Base-by-base conservation (phyloP, 2,113 vertebrate genomes). In the Elachura formosa region DNA sequence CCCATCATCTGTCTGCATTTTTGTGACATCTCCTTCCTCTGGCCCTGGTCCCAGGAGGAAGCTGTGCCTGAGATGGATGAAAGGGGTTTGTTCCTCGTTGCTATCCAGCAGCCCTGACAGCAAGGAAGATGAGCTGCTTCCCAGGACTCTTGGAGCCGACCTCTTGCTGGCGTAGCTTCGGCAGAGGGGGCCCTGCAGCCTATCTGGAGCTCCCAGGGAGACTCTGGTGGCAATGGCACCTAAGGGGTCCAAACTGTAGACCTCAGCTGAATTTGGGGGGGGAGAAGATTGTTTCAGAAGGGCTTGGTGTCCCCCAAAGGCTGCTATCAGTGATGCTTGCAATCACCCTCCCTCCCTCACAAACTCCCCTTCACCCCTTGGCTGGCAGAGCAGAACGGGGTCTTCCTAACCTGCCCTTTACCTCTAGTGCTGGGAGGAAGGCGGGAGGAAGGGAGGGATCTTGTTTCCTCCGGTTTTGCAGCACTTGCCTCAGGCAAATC, bases 1-100 rank as follows among this genome's bases (percentile, higher is more conserved):
- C 93, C 94, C 91, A 94, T 96, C 91, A 96, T 96, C 93, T 91
- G 87, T 96, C 94, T 96, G 93, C 90, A 77, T 96, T 94, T 96
- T 92, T 0, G 2, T 97, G 97, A 96, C 95, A 95, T 96, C 94
- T 95, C 94, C 96, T 96, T 97, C 95, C 92, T 92, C 81, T 92
- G 93, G 96, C 91, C 93, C 34, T 62, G 48, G 1, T 95, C 84
- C 84, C 93, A 1, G 95, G 87, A 96, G 94, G 91, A 95, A 95
- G 79, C 96, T 26, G 78, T 64, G 77, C 89, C 89, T 81, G 87
- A 46, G 91, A 92, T 18, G 67, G 82, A 88, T 95, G 92, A 94
- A 89, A 93, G 33, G 78, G 85, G 48, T 82, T 87, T 96, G 96
- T 92, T 96, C 75, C 90, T 87, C 0, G 89, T 95, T 96, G 95